Evolutionary conservation across 1,140 invertebrate genomes (phyloP), one percentile per base, ranked within the genome.

Genomic region (Drosophila azteca): DNA sequence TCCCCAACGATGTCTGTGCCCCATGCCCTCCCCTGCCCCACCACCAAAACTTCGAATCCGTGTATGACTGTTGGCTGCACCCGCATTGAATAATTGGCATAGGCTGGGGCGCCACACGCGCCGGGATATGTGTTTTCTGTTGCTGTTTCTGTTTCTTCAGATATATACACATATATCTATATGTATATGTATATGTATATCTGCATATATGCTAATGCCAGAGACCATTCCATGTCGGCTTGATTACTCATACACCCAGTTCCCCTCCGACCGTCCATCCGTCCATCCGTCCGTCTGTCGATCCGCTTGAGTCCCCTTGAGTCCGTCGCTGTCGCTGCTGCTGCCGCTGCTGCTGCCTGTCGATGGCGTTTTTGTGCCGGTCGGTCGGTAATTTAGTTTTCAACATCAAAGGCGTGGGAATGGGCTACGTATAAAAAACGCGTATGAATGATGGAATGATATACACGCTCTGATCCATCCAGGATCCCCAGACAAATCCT

Each of bases 371-470:
- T 61, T 57, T 44, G 54, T 54, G 72, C 43, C 55, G 50, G 55
- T 64, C 55, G 50, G 55, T 64, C 62, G 58, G 80, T 84, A 79
- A 84, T 84, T 84, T 84, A 84, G 80, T 74, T 85, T 85, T 85
- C 75, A 89, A 87, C 75, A 87, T 88, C 84, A 87, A 88, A 88
- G 83, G 76, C 83, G 84, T 83, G 83, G 76, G 84, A 87, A 89
- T 80, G 72, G 48, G 17, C 13, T 51, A 64, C 11, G 44, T 31
- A 71, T 43, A 61, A 58, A 63, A 65, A 35, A 49, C 15, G 52
- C 45, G 55, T 44, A 71, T 53, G 35, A 62, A 57, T 73, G 59
- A 69, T 69, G 39, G 41, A 67, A 68, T 87, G 74, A 85, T 87
- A 82, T 55, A 87, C 11, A 13, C 82, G 66, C 45, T 35, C 59